These are phyloP conservation scores for Empis livida DNA, from an alignment of 2,888 invertebrate genomes.

Conservation along the genomic window DNA sequence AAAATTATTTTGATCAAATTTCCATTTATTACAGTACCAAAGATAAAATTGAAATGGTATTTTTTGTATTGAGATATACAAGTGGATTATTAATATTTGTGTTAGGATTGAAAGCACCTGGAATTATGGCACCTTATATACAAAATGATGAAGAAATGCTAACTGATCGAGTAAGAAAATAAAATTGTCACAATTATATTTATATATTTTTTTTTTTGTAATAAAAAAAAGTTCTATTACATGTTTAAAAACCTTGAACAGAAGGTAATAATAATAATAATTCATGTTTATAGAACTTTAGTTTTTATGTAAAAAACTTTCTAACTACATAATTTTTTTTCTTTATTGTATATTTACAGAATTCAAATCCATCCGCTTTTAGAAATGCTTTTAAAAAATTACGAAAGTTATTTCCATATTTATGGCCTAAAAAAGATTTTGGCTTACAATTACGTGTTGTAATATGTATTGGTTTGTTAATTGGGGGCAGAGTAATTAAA, in stretches of 20 bases:
- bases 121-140: conserved; percentile 48
- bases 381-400: conserved; percentile 66
- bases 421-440: conserved; percentile 81
- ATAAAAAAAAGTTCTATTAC: no score
- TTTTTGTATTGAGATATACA: conserved; percentile 73
- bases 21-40: conserved; percentile 44
- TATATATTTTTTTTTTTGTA: no score
- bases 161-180: conserved; percentile 6
- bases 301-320: no score
- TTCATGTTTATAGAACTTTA: no score
- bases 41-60: conserved; percentile 73
- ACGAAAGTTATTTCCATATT: conserved; percentile 69
- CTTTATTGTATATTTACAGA: neutral
- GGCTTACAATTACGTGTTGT: conserved; percentile 70
- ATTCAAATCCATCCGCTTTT: conserved; percentile 51
- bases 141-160: conserved; percentile 37
- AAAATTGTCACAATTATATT: no score
- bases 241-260: neutral
- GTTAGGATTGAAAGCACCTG: conserved; percentile 77
- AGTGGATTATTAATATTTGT: conserved; percentile 67
- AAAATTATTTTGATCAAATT: no score
- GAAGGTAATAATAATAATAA: neutral
- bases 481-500: conserved; percentile 74
- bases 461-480: conserved; percentile 63
- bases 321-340: no score